Percentiles rank a stretch among this genome's conserved stretches.
phyloP scores from a whole-genome alignment of 2,113 vertebrate genomes.

The Phalacrocorax pelagicus region DNA sequence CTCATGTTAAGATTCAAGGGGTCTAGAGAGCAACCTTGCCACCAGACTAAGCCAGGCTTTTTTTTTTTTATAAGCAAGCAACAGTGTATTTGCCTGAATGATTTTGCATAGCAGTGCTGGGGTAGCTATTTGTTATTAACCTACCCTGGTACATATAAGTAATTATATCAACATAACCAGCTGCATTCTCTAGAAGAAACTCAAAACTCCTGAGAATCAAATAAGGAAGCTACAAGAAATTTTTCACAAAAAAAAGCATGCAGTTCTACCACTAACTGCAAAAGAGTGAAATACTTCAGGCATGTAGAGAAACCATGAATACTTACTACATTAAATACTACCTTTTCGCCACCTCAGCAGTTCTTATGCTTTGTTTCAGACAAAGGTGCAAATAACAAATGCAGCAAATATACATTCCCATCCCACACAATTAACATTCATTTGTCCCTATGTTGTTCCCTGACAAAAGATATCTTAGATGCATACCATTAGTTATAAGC shows the following conservation, averaged over 20 bases:
- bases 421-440: not conserved
- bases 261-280: not conserved
- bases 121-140: not conserved
- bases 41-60: not conserved
- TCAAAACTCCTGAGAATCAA: not conserved
- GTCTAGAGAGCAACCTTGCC: not conserved
- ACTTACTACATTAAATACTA: not conserved
- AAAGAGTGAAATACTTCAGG: not conserved
- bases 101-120: not conserved
- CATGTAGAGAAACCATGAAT: not conserved
- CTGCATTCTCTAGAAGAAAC: not conserved
- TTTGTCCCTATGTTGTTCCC: not conserved
- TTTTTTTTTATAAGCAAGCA: conserved; percentile 16
- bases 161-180: not conserved
- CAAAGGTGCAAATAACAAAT: not conserved
- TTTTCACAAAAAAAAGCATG: not conserved
- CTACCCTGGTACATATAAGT: not conserved
- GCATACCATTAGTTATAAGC: not conserved
- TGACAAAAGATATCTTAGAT: not conserved
- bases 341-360: not conserved
- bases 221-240: not conserved
- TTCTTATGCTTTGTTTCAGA: not conserved
- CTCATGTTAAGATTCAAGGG: not conserved
- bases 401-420: not conserved
- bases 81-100: not conserved